A percentile compares a stretch with the other conserved stretches of the same genome.
phyloP scores from a whole-genome alignment of 2,113 vertebrate genomes.

The Pantherophis guttatus region DNA sequence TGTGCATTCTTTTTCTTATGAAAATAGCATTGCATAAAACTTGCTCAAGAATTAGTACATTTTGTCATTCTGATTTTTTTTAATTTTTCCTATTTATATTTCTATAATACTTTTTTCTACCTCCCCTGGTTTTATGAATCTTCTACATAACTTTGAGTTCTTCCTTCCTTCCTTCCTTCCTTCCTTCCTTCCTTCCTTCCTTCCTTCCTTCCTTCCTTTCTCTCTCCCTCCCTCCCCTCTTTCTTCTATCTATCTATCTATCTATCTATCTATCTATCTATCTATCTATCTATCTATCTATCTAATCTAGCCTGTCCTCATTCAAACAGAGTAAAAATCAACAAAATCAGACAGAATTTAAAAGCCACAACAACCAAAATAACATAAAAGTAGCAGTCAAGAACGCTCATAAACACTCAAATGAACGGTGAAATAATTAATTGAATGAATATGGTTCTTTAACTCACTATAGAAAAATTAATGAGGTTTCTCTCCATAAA shows the following conservation, averaged over 20 bases:
- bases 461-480: neutral
- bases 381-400: neutral
- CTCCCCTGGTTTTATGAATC: neutral
- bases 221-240: no score
- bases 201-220: no score
- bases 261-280: no score
- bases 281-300: no score
- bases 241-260: no score
- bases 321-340: neutral
- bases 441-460: neutral
- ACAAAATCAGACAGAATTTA: neutral
- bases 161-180: no score
- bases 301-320: neutral
- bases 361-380: neutral
- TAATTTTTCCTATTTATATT: neutral
- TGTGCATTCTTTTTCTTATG: neutral
- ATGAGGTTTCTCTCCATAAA: neutral
- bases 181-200: no score
- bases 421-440: neutral
- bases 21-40: neutral
- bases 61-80: neutral
- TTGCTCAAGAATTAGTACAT: neutral
- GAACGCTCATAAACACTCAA: neutral
- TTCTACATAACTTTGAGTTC: neutral
- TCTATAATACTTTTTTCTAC: neutral